Percentiles rank a stretch among this genome's conserved stretches.
phyloP scores from a whole-genome alignment of 1,140 invertebrate genomes.

The Drosophila kurseongensis region DNA sequence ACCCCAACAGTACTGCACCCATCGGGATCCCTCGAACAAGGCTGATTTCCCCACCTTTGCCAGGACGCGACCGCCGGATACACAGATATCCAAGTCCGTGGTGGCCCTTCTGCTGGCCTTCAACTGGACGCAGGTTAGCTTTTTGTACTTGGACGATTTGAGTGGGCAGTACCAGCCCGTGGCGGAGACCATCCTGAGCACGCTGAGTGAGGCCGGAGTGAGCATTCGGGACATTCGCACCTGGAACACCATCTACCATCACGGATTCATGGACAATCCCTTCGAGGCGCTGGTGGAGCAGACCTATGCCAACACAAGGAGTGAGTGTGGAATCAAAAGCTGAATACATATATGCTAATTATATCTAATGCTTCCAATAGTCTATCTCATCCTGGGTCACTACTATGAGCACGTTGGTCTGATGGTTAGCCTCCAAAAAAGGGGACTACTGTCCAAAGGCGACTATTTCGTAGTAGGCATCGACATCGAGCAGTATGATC shows the following conservation, averaged over 20 bases:
- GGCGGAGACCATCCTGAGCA: constrained; percentile 89
- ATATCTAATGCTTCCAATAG: constrained; percentile 86
- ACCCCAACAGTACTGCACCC: constrained; percentile 91
- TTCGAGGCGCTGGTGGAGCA: constrained; percentile 91
- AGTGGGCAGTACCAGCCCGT: constrained; percentile 90
- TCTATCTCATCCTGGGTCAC: constrained; percentile 96
- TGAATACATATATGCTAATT: not conserved
- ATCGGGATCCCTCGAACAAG: constrained; percentile 94
- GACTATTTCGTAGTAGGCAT: constrained; percentile 86
- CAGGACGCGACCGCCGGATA: constrained; percentile 95
- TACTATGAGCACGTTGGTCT: constrained; percentile 94
- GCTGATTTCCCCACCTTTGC: constrained; percentile 95
- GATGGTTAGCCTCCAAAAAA: constrained; percentile 92
- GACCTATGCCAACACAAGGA: constrained; percentile 91
- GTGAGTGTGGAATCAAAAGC: constrained; percentile 87
- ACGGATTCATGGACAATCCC: constrained; percentile 91
- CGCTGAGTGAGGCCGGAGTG: constrained; percentile 89
- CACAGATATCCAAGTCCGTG: constrained; percentile 95
- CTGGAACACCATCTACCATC: constrained; percentile 91
- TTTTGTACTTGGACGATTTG: constrained; percentile 89
- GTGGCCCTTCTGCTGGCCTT: constrained; percentile 91
- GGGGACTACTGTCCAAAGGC: constrained; percentile 93
- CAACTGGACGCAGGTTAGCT: constrained; percentile 91
- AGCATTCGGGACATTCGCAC: constrained; percentile 87
- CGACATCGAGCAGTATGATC: constrained; percentile 94